Conservation (phyloP, 2,113 vertebrate species). For the Ginglymostoma cirratum region DNA sequence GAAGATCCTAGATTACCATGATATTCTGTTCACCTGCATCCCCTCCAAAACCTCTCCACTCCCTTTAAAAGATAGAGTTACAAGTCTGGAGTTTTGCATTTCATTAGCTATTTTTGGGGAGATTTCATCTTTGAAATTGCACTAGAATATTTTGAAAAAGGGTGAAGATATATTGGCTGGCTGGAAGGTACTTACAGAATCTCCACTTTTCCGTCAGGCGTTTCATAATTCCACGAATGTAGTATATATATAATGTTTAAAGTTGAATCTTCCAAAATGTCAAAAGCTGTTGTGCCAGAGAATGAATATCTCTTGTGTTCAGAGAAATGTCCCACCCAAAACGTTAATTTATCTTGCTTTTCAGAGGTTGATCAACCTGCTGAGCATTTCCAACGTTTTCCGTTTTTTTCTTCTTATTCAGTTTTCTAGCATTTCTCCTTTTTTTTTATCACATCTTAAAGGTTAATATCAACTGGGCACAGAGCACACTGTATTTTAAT, state of each 20-base stretch:
- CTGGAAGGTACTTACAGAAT: not conserved
- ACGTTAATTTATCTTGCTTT: not conserved
- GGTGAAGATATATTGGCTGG: not conserved
- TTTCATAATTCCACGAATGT: not conserved
- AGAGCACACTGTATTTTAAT: not conserved
- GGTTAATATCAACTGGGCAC: not conserved
- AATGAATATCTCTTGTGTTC: not conserved
- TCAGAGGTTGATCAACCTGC: not conserved
- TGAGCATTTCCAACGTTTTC: not conserved
- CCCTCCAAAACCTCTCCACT: not conserved
- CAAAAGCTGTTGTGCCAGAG: not conserved
- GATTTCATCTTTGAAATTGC: not conserved
- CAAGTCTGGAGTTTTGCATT: not conserved
- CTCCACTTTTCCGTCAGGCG: not conserved
- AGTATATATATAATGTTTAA: not conserved
- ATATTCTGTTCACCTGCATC: not conserved
- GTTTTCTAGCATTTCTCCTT: not conserved
- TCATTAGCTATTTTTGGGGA: not conserved
- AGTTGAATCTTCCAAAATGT: not conserved
- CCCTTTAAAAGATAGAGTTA: not conserved
- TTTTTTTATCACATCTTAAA: not conserved
- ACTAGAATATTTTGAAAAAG: not conserved
- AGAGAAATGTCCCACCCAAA: not conserved
- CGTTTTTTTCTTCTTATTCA: not conserved
- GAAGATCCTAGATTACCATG: not conserved